phyloP scores from a whole-genome alignment of 2,888 invertebrate species.

The Drosophila aldrichi region DNA sequence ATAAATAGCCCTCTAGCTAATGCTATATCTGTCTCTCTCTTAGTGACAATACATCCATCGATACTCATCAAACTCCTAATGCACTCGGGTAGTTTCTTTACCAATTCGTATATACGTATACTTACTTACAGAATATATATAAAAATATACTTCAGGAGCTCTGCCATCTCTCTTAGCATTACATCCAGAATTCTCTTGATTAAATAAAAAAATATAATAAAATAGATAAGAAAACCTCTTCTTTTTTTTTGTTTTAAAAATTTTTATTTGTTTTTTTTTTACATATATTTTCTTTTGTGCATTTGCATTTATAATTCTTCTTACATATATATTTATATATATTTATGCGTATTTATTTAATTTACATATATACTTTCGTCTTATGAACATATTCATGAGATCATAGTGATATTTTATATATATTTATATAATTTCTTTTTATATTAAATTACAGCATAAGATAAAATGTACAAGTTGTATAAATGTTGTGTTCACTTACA shows the following conservation, averaged over 20 bases:
- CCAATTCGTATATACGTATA: no score
- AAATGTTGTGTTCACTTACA: conserved; percentile 14
- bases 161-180: no score
- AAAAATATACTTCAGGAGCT: no score
- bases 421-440: conserved; percentile 17
- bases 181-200: no score
- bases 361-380: conserved; percentile 72
- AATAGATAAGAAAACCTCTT: background rate
- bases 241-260: conserved; percentile 32
- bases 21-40: no score
- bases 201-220: background rate
- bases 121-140: no score
- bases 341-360: conserved; percentile 64
- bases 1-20: no score
- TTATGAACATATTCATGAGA: conserved; percentile 85
- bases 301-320: conserved; percentile 55
- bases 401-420: conserved; percentile 78
- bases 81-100: no score
- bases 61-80: no score
- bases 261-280: conserved; percentile 50
- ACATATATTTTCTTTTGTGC: conserved; percentile 46
- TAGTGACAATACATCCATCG: no score
- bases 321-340: conserved; percentile 45
- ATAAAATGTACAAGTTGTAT: conserved; percentile 71
- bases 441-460: conserved; percentile 69